phyloP scores from a whole-genome alignment of 2,113 vertebrate genomes.

The Anhinga rufa region DNA sequence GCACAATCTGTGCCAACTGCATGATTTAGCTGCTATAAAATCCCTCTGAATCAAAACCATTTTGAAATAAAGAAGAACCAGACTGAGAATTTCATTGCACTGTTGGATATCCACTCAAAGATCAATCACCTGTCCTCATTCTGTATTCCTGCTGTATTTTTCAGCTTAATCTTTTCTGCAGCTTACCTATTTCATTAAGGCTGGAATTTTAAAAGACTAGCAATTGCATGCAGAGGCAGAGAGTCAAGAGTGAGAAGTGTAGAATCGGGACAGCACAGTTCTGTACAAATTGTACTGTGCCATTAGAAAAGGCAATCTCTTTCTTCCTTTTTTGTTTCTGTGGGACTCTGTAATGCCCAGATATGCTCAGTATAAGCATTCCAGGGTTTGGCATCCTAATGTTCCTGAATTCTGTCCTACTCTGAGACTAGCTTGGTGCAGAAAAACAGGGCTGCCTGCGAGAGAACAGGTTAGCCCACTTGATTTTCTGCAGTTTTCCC shows the following conservation, averaged over 20 bases:
- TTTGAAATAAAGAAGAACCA: conserved; percentile 75
- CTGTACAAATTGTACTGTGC: conserved; percentile 25
- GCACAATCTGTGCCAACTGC: conserved; percentile 70
- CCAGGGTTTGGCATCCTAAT: neutral
- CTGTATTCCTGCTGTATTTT: conserved; percentile 76
- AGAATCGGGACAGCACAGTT: conserved; percentile 44
- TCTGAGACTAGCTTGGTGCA: neutral
- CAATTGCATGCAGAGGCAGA: conserved; percentile 51
- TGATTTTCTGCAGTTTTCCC: neutral
- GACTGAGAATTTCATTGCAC: conserved; percentile 76
- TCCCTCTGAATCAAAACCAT: conserved; percentile 75
- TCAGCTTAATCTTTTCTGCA: conserved; percentile 74
- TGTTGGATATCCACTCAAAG: conserved; percentile 75
- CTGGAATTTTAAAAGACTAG: conserved; percentile 71
- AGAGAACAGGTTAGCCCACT: neutral
- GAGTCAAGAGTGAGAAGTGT: conserved; percentile 41
- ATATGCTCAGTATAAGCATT: neutral
- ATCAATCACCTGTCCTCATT: conserved; percentile 78
- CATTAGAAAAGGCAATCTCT: conserved; percentile 41
- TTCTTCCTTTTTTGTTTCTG: conserved; percentile 45
- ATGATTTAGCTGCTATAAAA: conserved; percentile 78
- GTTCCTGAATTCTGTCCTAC: neutral
- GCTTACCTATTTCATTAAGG: conserved; percentile 74
- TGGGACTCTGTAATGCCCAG: neutral
- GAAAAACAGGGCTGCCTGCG: neutral